A percentile compares a stretch with the other conserved stretches of the same genome.
Evolutionary conservation across 1,140 invertebrate genomes (phyloP).

Genomic region (Capitella teleta): DNA sequence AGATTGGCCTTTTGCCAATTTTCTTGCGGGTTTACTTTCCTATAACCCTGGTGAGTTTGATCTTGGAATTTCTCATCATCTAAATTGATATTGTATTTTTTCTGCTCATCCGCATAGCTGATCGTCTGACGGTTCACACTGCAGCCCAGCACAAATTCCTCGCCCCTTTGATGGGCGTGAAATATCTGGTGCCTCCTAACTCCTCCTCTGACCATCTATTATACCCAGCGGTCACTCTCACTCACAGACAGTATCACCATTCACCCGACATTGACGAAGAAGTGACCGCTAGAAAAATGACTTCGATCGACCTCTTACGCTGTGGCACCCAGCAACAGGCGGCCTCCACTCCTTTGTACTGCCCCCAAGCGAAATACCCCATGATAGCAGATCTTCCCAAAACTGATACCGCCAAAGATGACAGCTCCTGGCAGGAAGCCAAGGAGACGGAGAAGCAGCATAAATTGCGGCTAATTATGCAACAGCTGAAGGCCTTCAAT

Average conservation of each 20-base stretch:
- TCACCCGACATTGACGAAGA: not conserved
- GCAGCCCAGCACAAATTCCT: constrained; percentile 24
- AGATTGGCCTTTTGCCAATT: constrained; percentile 22
- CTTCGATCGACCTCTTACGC: not conserved
- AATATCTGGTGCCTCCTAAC: constrained; percentile 5
- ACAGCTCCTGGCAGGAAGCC: too few species aligned
- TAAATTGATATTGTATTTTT: not conserved
- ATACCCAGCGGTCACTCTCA: not conserved
- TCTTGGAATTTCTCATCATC: not conserved
- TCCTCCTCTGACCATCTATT: not conserved
- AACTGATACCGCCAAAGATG: too few species aligned
- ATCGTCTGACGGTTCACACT: constrained; percentile 18
- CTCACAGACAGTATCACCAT: not conserved
- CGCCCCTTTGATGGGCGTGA: constrained; percentile 17
- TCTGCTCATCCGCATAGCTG: not conserved
- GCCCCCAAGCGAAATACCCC: not conserved
- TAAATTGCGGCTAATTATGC: too few species aligned
- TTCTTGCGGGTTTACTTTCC: constrained; percentile 19
- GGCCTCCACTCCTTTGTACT: not conserved
- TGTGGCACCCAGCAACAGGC: not conserved
- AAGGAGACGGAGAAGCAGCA: too few species aligned
- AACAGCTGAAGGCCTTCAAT: too few species aligned
- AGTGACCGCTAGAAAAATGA: not conserved
- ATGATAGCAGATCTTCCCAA: too few species aligned
- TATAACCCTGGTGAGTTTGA: constrained; percentile 21